These are phyloP conservation scores for Odontamblyopus rebecca DNA, from an alignment of 2,797 vertebrate genomes.

Conservation along the genomic window DNA sequence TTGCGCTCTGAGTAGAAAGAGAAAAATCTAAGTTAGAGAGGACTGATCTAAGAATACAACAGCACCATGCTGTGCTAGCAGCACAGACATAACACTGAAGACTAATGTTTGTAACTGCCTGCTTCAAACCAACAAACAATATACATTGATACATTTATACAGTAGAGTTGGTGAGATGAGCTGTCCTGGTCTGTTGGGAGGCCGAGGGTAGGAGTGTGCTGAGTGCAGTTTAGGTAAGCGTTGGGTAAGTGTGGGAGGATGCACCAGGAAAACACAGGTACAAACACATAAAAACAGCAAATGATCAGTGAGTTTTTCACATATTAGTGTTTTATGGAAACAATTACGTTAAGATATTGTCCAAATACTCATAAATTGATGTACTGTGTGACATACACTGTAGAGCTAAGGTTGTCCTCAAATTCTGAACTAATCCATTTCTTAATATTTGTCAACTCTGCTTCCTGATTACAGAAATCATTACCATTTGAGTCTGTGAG, in stretches of 20 bases:
- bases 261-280: constrained; percentile 27
- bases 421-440: not conserved
- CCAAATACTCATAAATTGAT: not conserved
- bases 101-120: constrained; percentile 13
- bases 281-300: constrained; percentile 16
- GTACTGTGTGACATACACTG: not conserved
- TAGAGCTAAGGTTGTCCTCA: not conserved
- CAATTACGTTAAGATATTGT: not conserved
- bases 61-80: not conserved
- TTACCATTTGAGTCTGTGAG: not conserved
- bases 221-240: constrained; percentile 54
- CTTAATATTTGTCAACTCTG: not conserved
- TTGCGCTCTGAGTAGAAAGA: constrained; percentile 36
- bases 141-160: constrained; percentile 8
- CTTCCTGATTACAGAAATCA: not conserved
- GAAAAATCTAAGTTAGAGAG: constrained; percentile 38
- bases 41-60: constrained; percentile 37
- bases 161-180: constrained; percentile 36
- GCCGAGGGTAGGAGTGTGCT: constrained; percentile 42
- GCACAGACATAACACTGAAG: not conserved
- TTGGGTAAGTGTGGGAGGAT: constrained; percentile 61
- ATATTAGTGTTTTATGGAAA: not conserved
- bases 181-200: constrained; percentile 37
- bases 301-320: not conserved
- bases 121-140: constrained; percentile 40